phyloP scores from a whole-genome alignment of 1,140 invertebrate species.

The Apis cerana region DNA sequence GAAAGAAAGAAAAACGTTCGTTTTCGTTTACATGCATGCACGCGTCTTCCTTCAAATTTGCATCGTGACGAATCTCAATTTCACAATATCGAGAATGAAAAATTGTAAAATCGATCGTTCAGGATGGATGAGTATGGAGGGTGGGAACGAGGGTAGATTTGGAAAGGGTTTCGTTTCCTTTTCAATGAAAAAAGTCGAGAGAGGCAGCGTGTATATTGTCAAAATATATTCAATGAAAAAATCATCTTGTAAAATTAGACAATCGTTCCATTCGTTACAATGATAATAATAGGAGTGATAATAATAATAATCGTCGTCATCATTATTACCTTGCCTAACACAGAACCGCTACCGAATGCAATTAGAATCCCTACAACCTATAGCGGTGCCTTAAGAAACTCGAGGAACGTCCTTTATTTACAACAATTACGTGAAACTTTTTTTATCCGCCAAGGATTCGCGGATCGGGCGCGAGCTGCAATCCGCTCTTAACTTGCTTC shows the following conservation, averaged over 20 bases:
- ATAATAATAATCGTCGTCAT: constrained; percentile 71
- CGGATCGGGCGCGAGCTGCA: constrained; percentile 37
- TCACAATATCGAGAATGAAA: too few relatives aligned
- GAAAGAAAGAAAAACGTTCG: too few relatives aligned
- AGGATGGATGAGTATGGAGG: too few relatives aligned
- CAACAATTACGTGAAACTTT: constrained; percentile 53
- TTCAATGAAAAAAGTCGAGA: constrained; percentile 27
- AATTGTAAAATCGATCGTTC: too few relatives aligned
- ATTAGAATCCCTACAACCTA: constrained; percentile 71
- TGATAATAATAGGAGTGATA: constrained; percentile 66
- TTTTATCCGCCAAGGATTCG: constrained; percentile 28
- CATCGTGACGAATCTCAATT: too few relatives aligned
- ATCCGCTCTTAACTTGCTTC: not conserved
- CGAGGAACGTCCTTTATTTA: constrained; percentile 71
- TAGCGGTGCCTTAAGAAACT: constrained; percentile 66
- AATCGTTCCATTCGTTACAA: constrained; percentile 71
- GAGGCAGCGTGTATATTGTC: constrained; percentile 68
- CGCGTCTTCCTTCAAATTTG: too few relatives aligned
- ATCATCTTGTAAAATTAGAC: constrained; percentile 75
- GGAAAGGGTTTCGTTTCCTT: too few relatives aligned
- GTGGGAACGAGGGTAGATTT: not conserved
- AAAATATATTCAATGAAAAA: constrained; percentile 78
- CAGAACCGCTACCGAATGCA: constrained; percentile 74
- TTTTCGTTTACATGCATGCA: not conserved
- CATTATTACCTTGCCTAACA: constrained; percentile 69